Percentiles rank a stretch among this genome's conserved stretches.
Evolutionary conservation across 2,797 vertebrate genomes (phyloP).

Genomic region (Poeciliopsis gracilis): DNA sequence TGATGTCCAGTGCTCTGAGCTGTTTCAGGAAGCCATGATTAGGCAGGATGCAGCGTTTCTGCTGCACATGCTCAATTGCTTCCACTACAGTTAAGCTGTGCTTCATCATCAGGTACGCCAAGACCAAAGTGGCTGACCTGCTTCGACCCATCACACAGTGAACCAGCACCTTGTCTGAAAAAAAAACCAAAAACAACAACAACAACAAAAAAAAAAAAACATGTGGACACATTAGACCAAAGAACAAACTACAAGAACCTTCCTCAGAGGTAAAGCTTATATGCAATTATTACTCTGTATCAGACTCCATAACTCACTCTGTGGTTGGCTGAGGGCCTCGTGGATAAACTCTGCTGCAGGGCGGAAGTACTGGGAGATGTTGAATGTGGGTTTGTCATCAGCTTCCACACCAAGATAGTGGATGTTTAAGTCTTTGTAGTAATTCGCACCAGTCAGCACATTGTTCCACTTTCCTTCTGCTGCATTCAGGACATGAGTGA

Average conservation of each 20-base stretch:
- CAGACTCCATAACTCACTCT: constrained; percentile 81
- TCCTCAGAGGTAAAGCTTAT: not conserved
- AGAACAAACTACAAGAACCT: not conserved
- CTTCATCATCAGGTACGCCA: constrained; percentile 93
- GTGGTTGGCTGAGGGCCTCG: constrained; percentile 78
- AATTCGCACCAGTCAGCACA: constrained; percentile 88
- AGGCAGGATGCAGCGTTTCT: constrained; percentile 89
- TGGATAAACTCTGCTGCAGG: constrained; percentile 88
- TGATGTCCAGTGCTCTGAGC: constrained; percentile 88
- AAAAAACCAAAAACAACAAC: too few relatives aligned
- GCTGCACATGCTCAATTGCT: constrained; percentile 87
- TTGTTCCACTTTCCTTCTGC: constrained; percentile 90
- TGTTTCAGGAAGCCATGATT: constrained; percentile 94
- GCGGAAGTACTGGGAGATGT: constrained; percentile 89
- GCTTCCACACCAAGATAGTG: constrained; percentile 90
- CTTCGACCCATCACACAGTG: constrained; percentile 96
- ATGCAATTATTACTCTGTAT: not conserved
- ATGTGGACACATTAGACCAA: not conserved
- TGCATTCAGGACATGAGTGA: constrained; percentile 92
- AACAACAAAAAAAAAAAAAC: not conserved
- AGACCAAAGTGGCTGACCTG: constrained; percentile 87
- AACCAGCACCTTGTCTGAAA: constrained; percentile 89
- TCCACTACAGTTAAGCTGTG: constrained; percentile 88
- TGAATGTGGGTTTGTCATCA: constrained; percentile 89
- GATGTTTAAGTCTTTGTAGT: constrained; percentile 85